Conservation (phyloP, 1,140 invertebrate species). For the Hetaerina americana region DNA sequence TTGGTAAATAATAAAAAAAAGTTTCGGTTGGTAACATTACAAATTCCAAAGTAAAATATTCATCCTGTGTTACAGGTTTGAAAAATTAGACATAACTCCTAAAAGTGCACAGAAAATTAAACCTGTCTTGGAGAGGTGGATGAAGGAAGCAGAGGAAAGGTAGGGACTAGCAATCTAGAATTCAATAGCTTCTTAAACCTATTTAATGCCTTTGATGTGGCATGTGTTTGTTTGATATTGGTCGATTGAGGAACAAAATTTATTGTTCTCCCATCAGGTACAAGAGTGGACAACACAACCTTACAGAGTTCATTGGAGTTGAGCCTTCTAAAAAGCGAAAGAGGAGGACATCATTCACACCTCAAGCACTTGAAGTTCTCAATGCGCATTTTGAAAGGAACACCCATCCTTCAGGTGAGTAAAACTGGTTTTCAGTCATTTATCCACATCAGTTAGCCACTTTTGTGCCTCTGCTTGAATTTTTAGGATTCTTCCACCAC, state of each 20-base stretch:
- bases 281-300: slow-evolving; percentile 78
- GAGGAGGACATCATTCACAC: slow-evolving; percentile 89
- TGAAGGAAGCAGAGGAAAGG: slow-evolving; percentile 95
- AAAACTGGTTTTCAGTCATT: too few species aligned
- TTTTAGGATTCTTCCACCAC: too few species aligned
- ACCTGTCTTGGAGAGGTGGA: slow-evolving; percentile 94
- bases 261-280: slow-evolving; percentile 45
- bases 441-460: too few species aligned
- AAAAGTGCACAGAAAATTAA: slow-evolving; percentile 99
- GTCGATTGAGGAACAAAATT: slow-evolving; percentile 4
- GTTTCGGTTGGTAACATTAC: background rate
- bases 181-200: slow-evolving; percentile 5
- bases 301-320: slow-evolving; percentile 90
- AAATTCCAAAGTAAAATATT: slow-evolving; percentile 4
- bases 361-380: slow-evolving; percentile 84
- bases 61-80: slow-evolving; percentile 62
- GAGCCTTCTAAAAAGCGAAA: slow-evolving; percentile 95
- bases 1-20: too few species aligned
- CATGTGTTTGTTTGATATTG: too few species aligned
- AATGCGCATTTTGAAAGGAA: slow-evolving; percentile 94
- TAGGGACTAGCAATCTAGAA: slow-evolving; percentile 35
- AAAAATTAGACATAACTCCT: slow-evolving; percentile 97
- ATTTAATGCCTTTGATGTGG: too few species aligned
- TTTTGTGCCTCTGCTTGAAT: too few species aligned
- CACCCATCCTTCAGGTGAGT: slow-evolving; percentile 91